Evolutionary conservation across 2,888 invertebrate genomes (phyloP), one percentile per base, ranked within the genome.

Genomic region (Nymphalis c-album): DNA sequence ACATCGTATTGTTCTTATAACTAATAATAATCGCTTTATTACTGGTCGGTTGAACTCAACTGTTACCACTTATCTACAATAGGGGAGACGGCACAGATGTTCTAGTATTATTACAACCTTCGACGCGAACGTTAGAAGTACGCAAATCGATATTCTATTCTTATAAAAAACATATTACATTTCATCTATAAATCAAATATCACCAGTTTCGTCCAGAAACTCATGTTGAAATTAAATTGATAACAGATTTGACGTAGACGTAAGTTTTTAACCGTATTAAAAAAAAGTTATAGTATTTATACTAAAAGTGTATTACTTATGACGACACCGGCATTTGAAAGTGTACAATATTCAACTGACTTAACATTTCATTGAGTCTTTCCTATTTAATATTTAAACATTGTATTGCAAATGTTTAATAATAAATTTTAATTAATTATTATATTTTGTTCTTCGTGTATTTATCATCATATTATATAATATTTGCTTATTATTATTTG

Each of bases 51-150:
- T 69, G 22, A 63, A 66, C 68, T 64, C 71, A 71, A 72, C 68
- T 72, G 72, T 67, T 70, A 68, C 60, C 71, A 75, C 67, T 76
- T 77, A 79, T 78, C 57, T 57, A 73, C 73, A 67, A 76, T 69
- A 77, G 82, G 84, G 85, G 86, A 80, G 77, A 81, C 45, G 65
- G 79, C 85, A 85, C 90, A 90, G 89, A 87, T 90, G 90, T 84
- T 88, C 78, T 81, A 75, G 78, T 77, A 79, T 84, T 90, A 88
- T 90, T 90, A 85, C 86, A 85, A 86, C 84, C 85, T 85, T 79
- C 74, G 40, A 13, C 40, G 72, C 74, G 72, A 75, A 74, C 77
- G 76, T 82, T 78, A 75, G 75, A 75, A 77, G 82, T 76, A 74
- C 71, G 75, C 74, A 82, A 85, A 88, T 85, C 82, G 84, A 82